These are phyloP conservation scores for Danio choprae DNA, from an alignment of 2,797 vertebrate species.

Conservation along the genomic window DNA sequence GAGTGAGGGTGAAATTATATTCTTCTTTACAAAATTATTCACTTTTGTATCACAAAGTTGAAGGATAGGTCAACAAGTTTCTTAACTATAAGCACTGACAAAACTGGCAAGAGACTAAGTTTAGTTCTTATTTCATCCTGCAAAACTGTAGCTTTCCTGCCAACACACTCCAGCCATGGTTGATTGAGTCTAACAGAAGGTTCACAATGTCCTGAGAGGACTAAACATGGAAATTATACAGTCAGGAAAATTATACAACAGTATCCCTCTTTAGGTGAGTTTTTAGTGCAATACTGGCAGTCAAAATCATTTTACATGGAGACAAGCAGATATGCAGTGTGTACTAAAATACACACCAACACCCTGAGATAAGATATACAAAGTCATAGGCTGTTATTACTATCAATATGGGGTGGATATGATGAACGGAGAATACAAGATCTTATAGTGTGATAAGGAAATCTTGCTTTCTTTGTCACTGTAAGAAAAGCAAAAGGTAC, in stretches of 20 bases:
- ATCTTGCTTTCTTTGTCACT: neutral
- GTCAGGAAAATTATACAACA: conserved; percentile 8
- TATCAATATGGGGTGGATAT: neutral
- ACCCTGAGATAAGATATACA: conserved; percentile 28
- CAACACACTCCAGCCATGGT: neutral
- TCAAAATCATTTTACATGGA: neutral
- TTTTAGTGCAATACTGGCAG: neutral
- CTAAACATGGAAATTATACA: neutral
- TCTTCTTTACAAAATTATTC: neutral
- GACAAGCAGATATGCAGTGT: neutral
- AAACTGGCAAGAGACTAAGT: conserved; percentile 11
- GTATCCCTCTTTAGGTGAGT: neutral
- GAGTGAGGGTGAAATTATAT: too few species aligned
- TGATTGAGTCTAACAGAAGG: conserved; percentile 7
- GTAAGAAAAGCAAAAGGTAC: neutral
- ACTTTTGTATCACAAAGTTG: neutral
- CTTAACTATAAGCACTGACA: neutral
- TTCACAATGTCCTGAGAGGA: conserved; percentile 9
- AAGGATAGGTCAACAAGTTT: neutral
- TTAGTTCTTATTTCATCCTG: conserved; percentile 27
- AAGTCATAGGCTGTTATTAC: neutral
- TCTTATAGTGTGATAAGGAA: neutral
- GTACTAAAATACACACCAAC: neutral
- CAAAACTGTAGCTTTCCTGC: conserved; percentile 12
- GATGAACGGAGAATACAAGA: neutral